These are phyloP conservation scores for Polietes domitor DNA, from an alignment of 2,888 invertebrate species.

Conservation along the genomic window DNA sequence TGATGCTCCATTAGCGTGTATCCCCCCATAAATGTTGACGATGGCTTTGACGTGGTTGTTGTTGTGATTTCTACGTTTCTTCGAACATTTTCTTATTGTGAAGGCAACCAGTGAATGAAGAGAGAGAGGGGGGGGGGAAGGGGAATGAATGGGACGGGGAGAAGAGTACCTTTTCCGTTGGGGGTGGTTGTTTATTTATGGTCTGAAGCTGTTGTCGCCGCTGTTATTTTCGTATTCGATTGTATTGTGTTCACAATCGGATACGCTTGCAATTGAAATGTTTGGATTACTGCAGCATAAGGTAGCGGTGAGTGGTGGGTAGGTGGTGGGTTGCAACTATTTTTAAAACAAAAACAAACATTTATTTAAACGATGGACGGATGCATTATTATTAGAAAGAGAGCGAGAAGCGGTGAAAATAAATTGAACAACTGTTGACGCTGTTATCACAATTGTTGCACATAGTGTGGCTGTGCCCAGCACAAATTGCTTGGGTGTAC, in stretches of 20 bases:
- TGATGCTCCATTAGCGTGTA: conserved; percentile 23
- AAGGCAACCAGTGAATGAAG: too few relatives aligned
- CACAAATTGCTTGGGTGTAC: too few relatives aligned
- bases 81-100: conserved; percentile 9
- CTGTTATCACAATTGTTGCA: conserved; percentile 22
- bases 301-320: not conserved
- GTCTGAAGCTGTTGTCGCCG: not conserved
- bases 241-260: not conserved
- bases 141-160: not conserved
- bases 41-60: not conserved
- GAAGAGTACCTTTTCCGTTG: not conserved
- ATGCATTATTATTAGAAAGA: not conserved
- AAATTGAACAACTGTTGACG: conserved; percentile 29
- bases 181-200: conserved; percentile 25
- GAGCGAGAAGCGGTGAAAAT: not conserved
- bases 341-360: conserved; percentile 21
- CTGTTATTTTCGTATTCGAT: not conserved
- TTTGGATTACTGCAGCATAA: not conserved
- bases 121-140: not conserved
- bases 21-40: not conserved
- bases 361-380: not conserved
- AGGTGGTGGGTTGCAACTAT: not conserved
- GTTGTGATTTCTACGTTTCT: not conserved
- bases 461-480: not conserved
- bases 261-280: not conserved